Conservation (phyloP, 2,888 invertebrate species). For the Boloria selene region DNA sequence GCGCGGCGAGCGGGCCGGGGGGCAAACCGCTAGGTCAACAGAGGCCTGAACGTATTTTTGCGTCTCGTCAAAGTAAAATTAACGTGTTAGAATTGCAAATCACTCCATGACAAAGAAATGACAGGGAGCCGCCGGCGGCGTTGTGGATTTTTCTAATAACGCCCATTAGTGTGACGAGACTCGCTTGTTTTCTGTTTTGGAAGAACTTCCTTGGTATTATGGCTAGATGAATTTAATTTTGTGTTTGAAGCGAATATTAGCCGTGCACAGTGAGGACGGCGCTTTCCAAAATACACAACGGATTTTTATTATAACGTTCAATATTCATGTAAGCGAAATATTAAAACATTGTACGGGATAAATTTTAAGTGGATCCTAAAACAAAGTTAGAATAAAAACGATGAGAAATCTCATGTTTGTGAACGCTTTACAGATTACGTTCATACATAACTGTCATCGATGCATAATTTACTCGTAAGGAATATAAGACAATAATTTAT, state of each 20-base stretch:
- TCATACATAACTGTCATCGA: constrained; percentile 41
- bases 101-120: constrained; percentile 74
- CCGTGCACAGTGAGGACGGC: not conserved
- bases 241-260: constrained; percentile 1
- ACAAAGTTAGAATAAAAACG: constrained; percentile 36
- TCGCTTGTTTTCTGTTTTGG: constrained; percentile 27
- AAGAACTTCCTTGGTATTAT: constrained; percentile 19
- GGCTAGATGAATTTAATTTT: constrained; percentile 5
- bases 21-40: constrained; percentile 45
- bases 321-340: constrained; percentile 23
- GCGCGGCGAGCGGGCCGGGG: constrained; percentile 48
- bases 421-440: constrained; percentile 39
- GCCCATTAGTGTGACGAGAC: constrained; percentile 53
- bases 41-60: constrained; percentile 65
- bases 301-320: constrained; percentile 2
- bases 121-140: constrained; percentile 63
- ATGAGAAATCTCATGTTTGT: constrained; percentile 30
- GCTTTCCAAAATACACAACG: constrained; percentile 3
- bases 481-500: constrained; percentile 37
- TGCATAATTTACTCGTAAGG: constrained; percentile 39
- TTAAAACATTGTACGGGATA: constrained; percentile 26
- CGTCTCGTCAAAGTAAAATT: constrained; percentile 80
- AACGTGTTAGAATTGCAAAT: constrained; percentile 80
- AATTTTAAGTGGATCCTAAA: constrained; percentile 31
- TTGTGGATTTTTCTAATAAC: constrained; percentile 76